phyloP scores from a whole-genome alignment of 2,113 vertebrate species.

The Bufo gargarizans region DNA sequence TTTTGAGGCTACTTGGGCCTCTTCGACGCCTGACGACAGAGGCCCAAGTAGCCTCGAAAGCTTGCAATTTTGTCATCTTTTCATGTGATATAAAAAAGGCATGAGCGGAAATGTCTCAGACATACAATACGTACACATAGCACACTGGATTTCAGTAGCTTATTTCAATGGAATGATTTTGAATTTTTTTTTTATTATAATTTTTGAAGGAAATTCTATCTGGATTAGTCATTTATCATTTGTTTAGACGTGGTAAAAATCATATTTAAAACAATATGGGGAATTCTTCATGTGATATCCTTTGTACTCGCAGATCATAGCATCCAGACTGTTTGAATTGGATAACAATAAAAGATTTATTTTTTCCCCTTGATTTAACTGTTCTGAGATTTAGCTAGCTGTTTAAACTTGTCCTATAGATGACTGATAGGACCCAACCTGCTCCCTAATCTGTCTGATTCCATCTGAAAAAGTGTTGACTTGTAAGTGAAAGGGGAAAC shows the following conservation, averaged over 20 bases:
- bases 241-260: constrained; percentile 24
- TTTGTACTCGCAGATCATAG: constrained; percentile 32
- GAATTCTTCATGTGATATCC: constrained; percentile 6
- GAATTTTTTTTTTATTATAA: not conserved
- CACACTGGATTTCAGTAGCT: not conserved
- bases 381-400: constrained; percentile 27
- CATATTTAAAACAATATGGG: constrained; percentile 12
- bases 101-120: constrained; percentile 19
- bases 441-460: constrained; percentile 51
- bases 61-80: too few relatives aligned
- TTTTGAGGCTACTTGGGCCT: too few relatives aligned
- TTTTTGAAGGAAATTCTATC: constrained; percentile 3
- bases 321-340: constrained; percentile 53
- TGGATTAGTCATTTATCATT: constrained; percentile 32
- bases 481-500: constrained; percentile 43
- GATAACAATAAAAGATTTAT: constrained; percentile 37
- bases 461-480: constrained; percentile 56
- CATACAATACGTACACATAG: not conserved
- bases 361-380: constrained; percentile 37
- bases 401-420: constrained; percentile 48
- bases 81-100: not conserved
- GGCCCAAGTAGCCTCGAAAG: too few relatives aligned
- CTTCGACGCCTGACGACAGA: too few relatives aligned
- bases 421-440: constrained; percentile 34
- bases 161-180: not conserved